These are phyloP conservation scores for Hirtodrosophila cameraria DNA, from an alignment of 2,888 invertebrate genomes.

Conservation along the genomic window DNA sequence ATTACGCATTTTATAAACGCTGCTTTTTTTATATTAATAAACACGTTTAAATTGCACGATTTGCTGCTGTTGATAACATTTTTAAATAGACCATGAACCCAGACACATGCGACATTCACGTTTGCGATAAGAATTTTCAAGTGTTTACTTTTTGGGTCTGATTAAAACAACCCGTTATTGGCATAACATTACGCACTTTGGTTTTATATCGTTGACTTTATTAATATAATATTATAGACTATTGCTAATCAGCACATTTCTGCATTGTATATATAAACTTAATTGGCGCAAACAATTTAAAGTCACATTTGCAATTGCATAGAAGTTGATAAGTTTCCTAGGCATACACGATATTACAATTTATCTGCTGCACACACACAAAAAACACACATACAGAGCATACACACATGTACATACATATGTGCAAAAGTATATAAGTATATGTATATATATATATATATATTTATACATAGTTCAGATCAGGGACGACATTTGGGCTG, in stretches of 20 bases:
- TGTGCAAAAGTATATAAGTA: too few relatives aligned
- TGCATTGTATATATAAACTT: constrained; percentile 69
- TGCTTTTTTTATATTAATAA: not conserved
- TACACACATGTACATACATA: constrained; percentile 13
- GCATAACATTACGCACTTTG: constrained; percentile 10
- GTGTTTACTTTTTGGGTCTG: not conserved
- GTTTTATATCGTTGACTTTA: constrained; percentile 56
- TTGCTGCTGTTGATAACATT: constrained; percentile 1
- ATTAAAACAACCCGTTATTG: not conserved
- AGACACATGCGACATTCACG: constrained; percentile 1
- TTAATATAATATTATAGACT: constrained; percentile 71
- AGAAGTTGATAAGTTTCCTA: constrained; percentile 64
- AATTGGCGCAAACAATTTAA: constrained; percentile 73
- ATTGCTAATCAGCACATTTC: constrained; percentile 74
- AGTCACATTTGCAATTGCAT: constrained; percentile 65
- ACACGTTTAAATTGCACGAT: constrained; percentile 6
- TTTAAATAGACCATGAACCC: not conserved
- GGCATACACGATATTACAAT: constrained; percentile 45
- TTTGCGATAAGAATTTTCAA: constrained; percentile 1
- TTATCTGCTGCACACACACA: constrained; percentile 33
- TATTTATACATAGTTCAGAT: constrained; percentile 36
- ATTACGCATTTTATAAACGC: not conserved
- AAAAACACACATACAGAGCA: constrained; percentile 18
- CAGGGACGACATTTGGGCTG: constrained; percentile 23
- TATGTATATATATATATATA: constrained; percentile 33